Evolutionary conservation across 2,888 invertebrate genomes (phyloP), one percentile per base, ranked within the genome.

Genomic region (Polyploca ridens): DNA sequence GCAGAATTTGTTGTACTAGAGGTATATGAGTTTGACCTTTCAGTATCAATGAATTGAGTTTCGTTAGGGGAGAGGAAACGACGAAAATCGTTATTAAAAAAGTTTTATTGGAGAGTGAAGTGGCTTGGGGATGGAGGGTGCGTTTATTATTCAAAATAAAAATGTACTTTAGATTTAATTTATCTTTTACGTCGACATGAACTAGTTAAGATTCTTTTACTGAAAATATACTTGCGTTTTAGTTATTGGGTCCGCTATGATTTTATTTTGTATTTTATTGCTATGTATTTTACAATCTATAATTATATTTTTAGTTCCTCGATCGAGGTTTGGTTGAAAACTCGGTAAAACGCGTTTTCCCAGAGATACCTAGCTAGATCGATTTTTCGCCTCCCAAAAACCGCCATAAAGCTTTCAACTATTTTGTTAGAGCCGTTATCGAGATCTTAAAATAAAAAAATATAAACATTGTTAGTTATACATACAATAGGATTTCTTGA

Each of bases 81-180:
- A 41, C 41, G 41, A 13, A 41, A 71, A 73, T 71, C 70, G 71
- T 79, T 82, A 83, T 83, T 83, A 83, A 82, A 82, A 83, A 82
- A 83, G 83, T 83, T 82, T 78, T 76, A 76, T 80, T 78, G 67
- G 69, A 69, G 68, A 67, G 67, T 66, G 64, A 60, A 69, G 67
- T 63, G 67, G 67, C 66, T 63, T 19, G 38, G 60, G 62, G 66
- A 62, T 63, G 70, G 70, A 68, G 68, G 68, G 65, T 64, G 67
- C 66, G 63, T 67, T 66, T 66, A 64, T 62, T 49, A 46, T 63
- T 41, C 63, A 62, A 70, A 69, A 71, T 70, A 75, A 68, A 71
- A 65, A 33, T 54, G 16, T 54, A 19, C 54, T 54, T 54, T 54
- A 54, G 19, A 54, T 54, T 19, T 4, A 19, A 54, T 41, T 41